Conservation (phyloP, 92 coral and sea anemone species). For the Palythoa grandis region DNA sequence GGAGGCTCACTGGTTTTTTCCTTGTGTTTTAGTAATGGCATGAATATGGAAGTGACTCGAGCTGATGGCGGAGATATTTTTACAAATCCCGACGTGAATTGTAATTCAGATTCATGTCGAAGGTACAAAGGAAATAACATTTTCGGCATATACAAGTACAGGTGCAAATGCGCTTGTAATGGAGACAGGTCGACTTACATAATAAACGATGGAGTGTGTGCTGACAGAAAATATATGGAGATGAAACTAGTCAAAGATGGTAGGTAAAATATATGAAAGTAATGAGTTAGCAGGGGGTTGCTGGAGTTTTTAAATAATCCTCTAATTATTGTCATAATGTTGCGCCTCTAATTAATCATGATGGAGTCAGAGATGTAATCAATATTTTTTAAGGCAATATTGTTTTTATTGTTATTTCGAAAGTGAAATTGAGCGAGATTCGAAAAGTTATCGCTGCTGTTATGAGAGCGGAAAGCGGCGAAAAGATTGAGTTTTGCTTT, state of each 20-base stretch:
- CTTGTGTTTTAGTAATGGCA: not conserved
- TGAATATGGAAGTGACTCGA: slow-evolving; percentile 17
- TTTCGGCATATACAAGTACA: not conserved
- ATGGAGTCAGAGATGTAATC: too few species aligned
- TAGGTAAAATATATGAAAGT: not conserved
- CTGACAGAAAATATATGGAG: slow-evolving; percentile 31
- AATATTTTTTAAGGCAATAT: too few species aligned
- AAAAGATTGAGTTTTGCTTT: too few species aligned
- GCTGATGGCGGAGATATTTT: slow-evolving; percentile 21
- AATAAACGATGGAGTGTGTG: not conserved
- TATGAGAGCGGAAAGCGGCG: too few species aligned
- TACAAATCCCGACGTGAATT: slow-evolving; percentile 17
- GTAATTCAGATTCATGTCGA: slow-evolving; percentile 22
- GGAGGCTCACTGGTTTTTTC: not conserved
- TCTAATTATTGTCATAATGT: too few species aligned
- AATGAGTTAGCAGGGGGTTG: too few species aligned
- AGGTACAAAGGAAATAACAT: not conserved
- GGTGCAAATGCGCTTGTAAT: slow-evolving; percentile 16
- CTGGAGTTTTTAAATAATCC: too few species aligned
- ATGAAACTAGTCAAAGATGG: not conserved
- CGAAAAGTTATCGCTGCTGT: too few species aligned
- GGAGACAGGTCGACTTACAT: slow-evolving; percentile 11
- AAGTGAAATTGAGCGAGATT: too few species aligned
- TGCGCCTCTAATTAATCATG: too few species aligned
- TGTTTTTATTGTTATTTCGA: too few species aligned